Evolutionary conservation across 2,797 vertebrate genomes (phyloP), one percentile per base, ranked within the genome.

Genomic region (Enteromius mattozi): DNA sequence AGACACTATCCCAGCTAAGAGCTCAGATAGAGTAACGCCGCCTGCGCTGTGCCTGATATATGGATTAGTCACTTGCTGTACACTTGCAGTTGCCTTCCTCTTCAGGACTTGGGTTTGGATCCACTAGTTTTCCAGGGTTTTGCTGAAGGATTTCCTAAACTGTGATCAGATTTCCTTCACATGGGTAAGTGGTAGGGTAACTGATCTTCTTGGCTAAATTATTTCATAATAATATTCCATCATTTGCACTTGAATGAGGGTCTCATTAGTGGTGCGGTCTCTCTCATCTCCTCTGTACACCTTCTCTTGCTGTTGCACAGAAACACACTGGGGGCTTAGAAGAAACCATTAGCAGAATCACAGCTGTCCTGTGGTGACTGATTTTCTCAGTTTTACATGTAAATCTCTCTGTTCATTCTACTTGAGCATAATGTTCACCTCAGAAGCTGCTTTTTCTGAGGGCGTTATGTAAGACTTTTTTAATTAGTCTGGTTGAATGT

Each of bases 101-200:
- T 65, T 35, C 37, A 24, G 84, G 82, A 87, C 78, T 86, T 40
- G 56, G 66, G 49, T 68, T 87, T 70, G 71, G 70, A 68, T 68
- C 30, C 14, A 12, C 27, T 45, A 37, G 63, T 66, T 68, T 80
- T 68, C 17, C 42, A 33, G 24, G 21, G 40, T 61, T 69, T 80
- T 19, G 17, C 3, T 16, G 78, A 5, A 84, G 33, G 72, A 81
- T 86, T 85, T 85, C 6, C 42, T 27, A 30, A 54, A 56, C n/a
- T 47, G 19, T 82, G 76, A 80, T 35, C 61, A 66, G 74, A 65
- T 74, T 76, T 74, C 0, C 77, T 82, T 85, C 86, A 87, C 68
- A 86, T 91, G 89, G 92, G 93, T 94, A 91, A 93, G 93, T 90
- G 30, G 76, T 33, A 82, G 27, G 19, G 27, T 13, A 61, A 14